phyloP scores from a whole-genome alignment of 2,113 vertebrate genomes.

The Dipodomys spectabilis region DNA sequence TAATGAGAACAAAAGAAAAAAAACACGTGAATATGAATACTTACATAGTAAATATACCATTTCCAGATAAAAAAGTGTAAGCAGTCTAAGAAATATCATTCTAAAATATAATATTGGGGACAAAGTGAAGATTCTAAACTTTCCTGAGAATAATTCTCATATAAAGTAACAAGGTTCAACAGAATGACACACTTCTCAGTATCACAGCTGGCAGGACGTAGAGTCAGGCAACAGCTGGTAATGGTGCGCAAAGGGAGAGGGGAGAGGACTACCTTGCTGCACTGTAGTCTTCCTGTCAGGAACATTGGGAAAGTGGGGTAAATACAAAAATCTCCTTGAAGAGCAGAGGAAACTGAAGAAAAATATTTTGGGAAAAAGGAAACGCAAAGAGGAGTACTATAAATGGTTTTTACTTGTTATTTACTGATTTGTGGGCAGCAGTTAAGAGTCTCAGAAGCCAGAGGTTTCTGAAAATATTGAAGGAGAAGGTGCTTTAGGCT shows the following conservation, averaged over 20 bases:
- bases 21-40: neutral
- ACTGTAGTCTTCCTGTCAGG: neutral
- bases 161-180: neutral
- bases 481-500: neutral
- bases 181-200: neutral
- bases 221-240: neutral
- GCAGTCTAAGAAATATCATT: neutral
- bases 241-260: rapidly evolving
- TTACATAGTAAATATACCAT: neutral
- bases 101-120: neutral
- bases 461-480: slow-evolving; percentile 25
- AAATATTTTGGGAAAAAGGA: neutral
- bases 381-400: neutral
- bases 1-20: slow-evolving; percentile 19
- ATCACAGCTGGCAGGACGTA: neutral
- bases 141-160: neutral
- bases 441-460: neutral
- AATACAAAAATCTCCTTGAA: neutral
- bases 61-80: slow-evolving; percentile 5
- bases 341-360: neutral
- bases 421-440: neutral
- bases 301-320: neutral
- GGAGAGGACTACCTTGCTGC: no score
- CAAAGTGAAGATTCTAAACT: neutral
- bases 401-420: neutral